phyloP scores from a whole-genome alignment of 2,113 vertebrate species.

The Caracal caracal region DNA sequence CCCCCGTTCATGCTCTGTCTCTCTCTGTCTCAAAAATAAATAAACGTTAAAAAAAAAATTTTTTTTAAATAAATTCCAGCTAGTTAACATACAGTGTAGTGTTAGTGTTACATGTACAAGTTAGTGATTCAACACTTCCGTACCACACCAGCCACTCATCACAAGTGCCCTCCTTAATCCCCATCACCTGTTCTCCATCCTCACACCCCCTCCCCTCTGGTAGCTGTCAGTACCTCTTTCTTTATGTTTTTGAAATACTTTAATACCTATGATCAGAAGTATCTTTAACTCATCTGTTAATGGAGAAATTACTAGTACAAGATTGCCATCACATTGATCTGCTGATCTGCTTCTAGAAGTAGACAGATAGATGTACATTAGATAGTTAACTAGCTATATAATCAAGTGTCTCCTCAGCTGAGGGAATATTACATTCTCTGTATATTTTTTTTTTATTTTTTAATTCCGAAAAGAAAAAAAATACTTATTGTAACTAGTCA shows the following conservation, averaged over 20 bases:
- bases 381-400: neutral
- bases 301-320: neutral
- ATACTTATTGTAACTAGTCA: neutral
- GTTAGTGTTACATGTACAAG: neutral
- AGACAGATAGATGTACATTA: neutral
- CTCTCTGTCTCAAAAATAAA: too few relatives aligned
- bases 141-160: neutral
- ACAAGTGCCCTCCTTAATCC: neutral
- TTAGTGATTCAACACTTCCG: neutral
- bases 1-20: too few relatives aligned
- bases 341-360: neutral
- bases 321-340: neutral
- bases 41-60: too few relatives aligned
- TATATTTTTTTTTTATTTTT: neutral
- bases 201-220: neutral
- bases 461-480: neutral
- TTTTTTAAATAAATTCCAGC: neutral
- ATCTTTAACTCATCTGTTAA: neutral
- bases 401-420: neutral
- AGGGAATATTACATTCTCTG: neutral
- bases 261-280: neutral
- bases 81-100: neutral
- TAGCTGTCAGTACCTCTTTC: neutral
- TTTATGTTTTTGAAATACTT: conserved; percentile 10
- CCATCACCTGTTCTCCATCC: neutral